Percentiles rank a stretch among this genome's conserved stretches.
These are phyloP conservation scores for Brassicogethes aeneus DNA, from an alignment of 2,888 invertebrate genomes.

Conservation along the genomic window DNA sequence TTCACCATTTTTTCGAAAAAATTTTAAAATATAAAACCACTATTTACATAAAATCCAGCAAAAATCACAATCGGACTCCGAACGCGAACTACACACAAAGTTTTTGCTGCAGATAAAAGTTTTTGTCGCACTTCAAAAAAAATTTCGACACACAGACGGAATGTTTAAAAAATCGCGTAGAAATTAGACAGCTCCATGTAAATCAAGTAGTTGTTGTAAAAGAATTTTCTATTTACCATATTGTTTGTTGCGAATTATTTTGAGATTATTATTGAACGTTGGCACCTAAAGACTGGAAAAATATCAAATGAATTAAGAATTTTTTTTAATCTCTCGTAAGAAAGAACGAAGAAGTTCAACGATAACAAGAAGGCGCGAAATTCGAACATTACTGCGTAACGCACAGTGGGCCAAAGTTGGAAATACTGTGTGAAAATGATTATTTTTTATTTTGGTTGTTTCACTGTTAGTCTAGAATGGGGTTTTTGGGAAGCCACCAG, in stretches of 20 bases:
- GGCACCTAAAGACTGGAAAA: no score
- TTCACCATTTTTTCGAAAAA: conserved; percentile 45
- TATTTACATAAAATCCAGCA: conserved; percentile 1
- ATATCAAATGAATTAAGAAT: background rate
- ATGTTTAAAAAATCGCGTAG: conserved; percentile 5
- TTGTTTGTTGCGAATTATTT: conserved; percentile 4
- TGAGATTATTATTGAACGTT: background rate
- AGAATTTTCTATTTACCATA: conserved; percentile 35
- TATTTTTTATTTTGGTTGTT: no score
- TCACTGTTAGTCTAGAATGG: no score
- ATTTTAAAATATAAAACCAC: conserved; percentile 4
- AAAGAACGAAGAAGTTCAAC: no score
- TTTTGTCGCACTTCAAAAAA: conserved; percentile 1
- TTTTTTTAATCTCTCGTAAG: no score
- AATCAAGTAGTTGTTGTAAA: conserved; percentile 34
- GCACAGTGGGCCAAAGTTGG: no score
- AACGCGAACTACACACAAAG: background rate
- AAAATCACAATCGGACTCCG: background rate
- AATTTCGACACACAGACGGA: background rate
- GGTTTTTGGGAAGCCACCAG: no score
- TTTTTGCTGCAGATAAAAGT: no score
- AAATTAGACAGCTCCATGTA: conserved; percentile 34
- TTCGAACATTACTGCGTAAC: no score
- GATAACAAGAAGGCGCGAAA: background rate
- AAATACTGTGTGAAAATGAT: no score